These are phyloP conservation scores for Melanotaenia nigrans DNA, from an alignment of 2,797 vertebrate genomes.

Conservation along the genomic window DNA sequence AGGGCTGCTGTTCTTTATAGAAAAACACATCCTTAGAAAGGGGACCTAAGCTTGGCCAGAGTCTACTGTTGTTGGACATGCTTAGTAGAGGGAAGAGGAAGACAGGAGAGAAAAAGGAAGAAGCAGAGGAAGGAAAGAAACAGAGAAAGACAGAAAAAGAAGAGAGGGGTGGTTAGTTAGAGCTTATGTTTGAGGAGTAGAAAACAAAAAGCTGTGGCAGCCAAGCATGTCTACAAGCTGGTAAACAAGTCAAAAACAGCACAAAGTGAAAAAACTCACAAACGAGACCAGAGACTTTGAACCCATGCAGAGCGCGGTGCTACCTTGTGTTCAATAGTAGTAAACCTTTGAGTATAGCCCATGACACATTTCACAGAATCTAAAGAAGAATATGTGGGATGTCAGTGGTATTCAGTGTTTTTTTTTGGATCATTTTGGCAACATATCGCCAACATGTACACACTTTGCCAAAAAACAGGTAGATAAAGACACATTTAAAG, in stretches of 20 bases:
- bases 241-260: slow-evolving; percentile 81
- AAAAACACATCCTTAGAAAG: slow-evolving; percentile 54
- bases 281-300: slow-evolving; percentile 84
- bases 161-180: slow-evolving; percentile 76
- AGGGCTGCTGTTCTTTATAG: slow-evolving; percentile 51
- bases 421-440: slow-evolving; percentile 34
- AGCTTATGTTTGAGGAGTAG: slow-evolving; percentile 85
- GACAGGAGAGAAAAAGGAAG: slow-evolving; percentile 23
- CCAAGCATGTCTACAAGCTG: slow-evolving; percentile 94
- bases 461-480: slow-evolving; percentile 53
- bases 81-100: slow-evolving; percentile 48
- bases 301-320: slow-evolving; percentile 89
- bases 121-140: slow-evolving; percentile 9
- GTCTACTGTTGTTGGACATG: slow-evolving; percentile 72
- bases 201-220: slow-evolving; percentile 83
- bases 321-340: slow-evolving; percentile 89
- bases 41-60: slow-evolving; percentile 56
- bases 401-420: slow-evolving; percentile 70
- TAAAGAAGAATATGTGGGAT: slow-evolving; percentile 81
- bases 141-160: slow-evolving; percentile 21
- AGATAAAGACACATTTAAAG: slow-evolving; percentile 7
- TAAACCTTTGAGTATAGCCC: slow-evolving; percentile 99
- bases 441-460: slow-evolving; percentile 43
- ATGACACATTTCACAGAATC: slow-evolving; percentile 89
- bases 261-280: slow-evolving; percentile 87